phyloP scores from a whole-genome alignment of 2,888 invertebrate species.

The Eremobia ochroleuca region DNA sequence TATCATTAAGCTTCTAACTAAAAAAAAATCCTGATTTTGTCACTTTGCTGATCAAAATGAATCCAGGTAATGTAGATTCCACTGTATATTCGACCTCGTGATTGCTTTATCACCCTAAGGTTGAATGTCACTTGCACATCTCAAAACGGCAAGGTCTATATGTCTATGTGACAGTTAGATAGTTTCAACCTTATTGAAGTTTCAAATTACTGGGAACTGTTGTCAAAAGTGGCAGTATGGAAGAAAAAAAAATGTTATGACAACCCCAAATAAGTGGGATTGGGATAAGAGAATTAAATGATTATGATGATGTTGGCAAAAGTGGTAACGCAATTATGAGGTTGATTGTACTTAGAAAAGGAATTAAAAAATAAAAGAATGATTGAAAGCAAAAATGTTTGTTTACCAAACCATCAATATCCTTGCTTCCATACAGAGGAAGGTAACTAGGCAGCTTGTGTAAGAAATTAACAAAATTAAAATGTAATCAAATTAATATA shows the following conservation, averaged over 20 bases:
- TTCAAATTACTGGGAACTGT: neutral
- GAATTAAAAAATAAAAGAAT: neutral
- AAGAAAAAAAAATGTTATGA: neutral
- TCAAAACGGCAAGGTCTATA: neutral
- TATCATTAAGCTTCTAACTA: neutral
- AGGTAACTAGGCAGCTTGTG: conserved; percentile 94
- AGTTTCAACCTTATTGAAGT: neutral
- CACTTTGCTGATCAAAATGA: neutral
- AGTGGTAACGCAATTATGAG: neutral
- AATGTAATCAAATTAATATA: conserved; percentile 22
- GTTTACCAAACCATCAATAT: conserved; percentile 94
- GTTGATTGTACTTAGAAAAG: neutral
- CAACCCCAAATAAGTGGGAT: neutral
- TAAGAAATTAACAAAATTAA: conserved; percentile 70
- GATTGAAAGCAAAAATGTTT: conserved; percentile 46
- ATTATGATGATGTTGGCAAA: neutral
- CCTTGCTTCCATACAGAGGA: conserved; percentile 93
- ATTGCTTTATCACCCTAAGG: neutral
- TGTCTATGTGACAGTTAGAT: neutral
- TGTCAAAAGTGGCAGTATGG: neutral
- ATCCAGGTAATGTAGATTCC: neutral
- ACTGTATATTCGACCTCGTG: neutral
- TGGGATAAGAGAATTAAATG: neutral
- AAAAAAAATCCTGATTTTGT: neutral
- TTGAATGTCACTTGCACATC: neutral